phyloP scores from a whole-genome alignment of 2,113 vertebrate genomes.

The Hucho hucho region DNA sequence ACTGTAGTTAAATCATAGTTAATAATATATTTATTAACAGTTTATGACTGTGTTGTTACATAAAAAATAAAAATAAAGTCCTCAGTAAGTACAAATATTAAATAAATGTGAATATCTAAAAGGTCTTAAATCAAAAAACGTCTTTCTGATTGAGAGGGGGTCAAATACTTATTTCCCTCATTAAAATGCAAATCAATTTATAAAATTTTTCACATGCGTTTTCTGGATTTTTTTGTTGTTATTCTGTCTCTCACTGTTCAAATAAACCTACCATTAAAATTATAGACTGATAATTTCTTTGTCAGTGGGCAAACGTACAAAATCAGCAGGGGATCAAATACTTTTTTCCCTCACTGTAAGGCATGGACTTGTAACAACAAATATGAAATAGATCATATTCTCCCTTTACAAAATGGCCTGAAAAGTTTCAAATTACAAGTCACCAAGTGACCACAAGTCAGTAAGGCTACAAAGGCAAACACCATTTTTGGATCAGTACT shows the following conservation, averaged over 20 bases:
- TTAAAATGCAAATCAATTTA: too few relatives aligned
- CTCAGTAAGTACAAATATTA: conserved; percentile 48
- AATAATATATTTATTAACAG: conserved; percentile 43
- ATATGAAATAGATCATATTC: not conserved
- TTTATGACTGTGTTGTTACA: conserved; percentile 48
- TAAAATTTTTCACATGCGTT: too few relatives aligned
- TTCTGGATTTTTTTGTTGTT: too few relatives aligned
- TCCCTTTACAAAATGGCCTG: conserved; percentile 5
- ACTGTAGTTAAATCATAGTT: not conserved
- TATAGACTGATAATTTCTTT: too few relatives aligned
- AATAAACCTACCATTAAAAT: too few relatives aligned
- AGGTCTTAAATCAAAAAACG: not conserved
- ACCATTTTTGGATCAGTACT: not conserved
- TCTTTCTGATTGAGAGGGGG: too few relatives aligned
- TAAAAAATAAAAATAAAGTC: conserved; percentile 50
- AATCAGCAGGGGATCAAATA: too few relatives aligned
- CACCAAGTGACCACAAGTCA: conserved; percentile 19
- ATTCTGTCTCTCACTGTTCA: too few relatives aligned
- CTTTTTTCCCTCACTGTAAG: too few relatives aligned
- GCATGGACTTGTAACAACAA: not conserved
- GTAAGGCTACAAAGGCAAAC: not conserved
- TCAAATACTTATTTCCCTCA: too few relatives aligned
- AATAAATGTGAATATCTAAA: conserved; percentile 15
- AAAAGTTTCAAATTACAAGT: conserved; percentile 18
- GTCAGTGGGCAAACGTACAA: too few relatives aligned